Evolutionary conservation across 1,140 invertebrate genomes (phyloP).

Genomic region (Drosophila mauritiana): DNA sequence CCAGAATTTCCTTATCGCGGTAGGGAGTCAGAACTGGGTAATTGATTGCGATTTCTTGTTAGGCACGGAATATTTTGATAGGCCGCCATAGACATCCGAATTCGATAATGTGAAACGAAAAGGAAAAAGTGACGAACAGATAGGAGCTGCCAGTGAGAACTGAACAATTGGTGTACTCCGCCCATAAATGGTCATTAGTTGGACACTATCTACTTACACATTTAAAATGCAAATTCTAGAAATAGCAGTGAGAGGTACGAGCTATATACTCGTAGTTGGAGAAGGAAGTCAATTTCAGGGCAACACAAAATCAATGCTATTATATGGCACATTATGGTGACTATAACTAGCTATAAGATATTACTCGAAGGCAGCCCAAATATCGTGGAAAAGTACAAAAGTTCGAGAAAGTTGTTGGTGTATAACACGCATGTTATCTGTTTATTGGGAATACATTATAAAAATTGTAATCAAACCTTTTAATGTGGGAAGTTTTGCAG

Average conservation of each 20-base stretch:
- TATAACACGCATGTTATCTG: too few species aligned
- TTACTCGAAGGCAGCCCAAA: too few species aligned
- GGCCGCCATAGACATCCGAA: conserved; percentile 17
- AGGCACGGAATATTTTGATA: conserved; percentile 54
- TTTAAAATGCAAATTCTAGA: background rate
- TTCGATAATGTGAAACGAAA: conserved; percentile 38
- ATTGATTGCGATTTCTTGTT: conserved; percentile 61
- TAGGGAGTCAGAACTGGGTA: conserved; percentile 27
- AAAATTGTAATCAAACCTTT: too few species aligned
- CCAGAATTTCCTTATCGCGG: conserved; percentile 37
- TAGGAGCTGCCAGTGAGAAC: conserved; percentile 13
- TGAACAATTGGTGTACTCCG: background rate
- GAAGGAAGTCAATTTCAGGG: too few species aligned
- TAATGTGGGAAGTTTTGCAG: too few species aligned
- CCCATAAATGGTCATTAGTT: background rate
- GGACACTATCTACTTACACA: background rate
- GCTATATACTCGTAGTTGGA: too few species aligned
- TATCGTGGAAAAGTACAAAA: too few species aligned
- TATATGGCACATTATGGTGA: too few species aligned
- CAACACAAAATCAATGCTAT: too few species aligned
- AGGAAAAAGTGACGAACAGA: conserved; percentile 15
- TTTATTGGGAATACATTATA: too few species aligned
- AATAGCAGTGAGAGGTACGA: background rate
- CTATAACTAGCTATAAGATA: too few species aligned
- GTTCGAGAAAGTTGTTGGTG: too few species aligned